phyloP scores from a whole-genome alignment of 2,797 vertebrate genomes.

The Hylomyscus alleni region DNA sequence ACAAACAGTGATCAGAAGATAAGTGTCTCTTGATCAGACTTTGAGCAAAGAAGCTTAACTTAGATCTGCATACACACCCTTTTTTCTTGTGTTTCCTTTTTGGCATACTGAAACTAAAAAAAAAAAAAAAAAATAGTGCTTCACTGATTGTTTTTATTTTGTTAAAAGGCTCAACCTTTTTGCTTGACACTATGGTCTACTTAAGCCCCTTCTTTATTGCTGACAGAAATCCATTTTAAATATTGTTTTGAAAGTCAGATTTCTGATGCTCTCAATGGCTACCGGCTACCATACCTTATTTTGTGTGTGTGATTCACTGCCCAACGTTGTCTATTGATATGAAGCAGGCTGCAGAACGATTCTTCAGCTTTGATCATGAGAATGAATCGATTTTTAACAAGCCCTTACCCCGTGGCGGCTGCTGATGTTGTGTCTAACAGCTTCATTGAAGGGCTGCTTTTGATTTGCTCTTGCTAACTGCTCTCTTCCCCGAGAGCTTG shows the following conservation, averaged over 20 bases:
- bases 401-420: slow-evolving; percentile 46
- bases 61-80: background rate
- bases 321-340: slow-evolving; percentile 84
- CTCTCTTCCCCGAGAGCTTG: slow-evolving; percentile 81
- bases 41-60: background rate
- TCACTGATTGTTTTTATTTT: slow-evolving; percentile 69
- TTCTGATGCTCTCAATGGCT: slow-evolving; percentile 60
- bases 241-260: slow-evolving; percentile 78
- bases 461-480: slow-evolving; percentile 88
- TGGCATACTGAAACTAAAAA: background rate
- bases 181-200: slow-evolving; percentile 59
- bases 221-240: slow-evolving; percentile 84
- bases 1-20: background rate
- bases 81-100: background rate
- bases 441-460: slow-evolving; percentile 84
- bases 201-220: slow-evolving; percentile 72
- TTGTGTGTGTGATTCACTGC: slow-evolving; percentile 74
- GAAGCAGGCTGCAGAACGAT: slow-evolving; percentile 76
- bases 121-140: background rate
- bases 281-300: slow-evolving; percentile 64
- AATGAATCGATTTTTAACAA: slow-evolving; percentile 84
- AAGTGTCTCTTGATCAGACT: background rate
- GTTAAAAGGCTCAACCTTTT: slow-evolving; percentile 70
- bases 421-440: slow-evolving; percentile 78
- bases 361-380: slow-evolving; percentile 83